Conservation (phyloP, 2,797 vertebrate species). For the Enteromius treurensis region DNA sequence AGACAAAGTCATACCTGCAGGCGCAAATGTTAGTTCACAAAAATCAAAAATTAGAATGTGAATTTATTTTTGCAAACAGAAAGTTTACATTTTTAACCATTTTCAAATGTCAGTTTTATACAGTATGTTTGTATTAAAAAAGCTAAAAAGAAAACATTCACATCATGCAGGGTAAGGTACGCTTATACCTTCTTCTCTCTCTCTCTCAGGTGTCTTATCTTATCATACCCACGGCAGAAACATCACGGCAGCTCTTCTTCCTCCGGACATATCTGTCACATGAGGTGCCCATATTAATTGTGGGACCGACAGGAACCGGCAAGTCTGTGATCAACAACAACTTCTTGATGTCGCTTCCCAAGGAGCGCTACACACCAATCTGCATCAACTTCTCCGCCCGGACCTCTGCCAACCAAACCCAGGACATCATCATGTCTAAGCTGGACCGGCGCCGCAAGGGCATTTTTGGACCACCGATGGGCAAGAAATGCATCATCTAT, state of each 20-base stretch:
- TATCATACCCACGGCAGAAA: constrained; percentile 91
- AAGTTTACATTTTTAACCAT: too few species aligned
- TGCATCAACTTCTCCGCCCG: constrained; percentile 93
- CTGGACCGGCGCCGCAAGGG: constrained; percentile 89
- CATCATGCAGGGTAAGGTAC: neutral
- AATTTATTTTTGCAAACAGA: neutral
- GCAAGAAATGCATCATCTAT: constrained; percentile 88
- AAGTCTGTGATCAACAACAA: constrained; percentile 90
- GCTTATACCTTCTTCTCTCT: too few species aligned
- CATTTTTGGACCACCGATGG: constrained; percentile 86
- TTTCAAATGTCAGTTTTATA: neutral
- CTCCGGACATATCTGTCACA: constrained; percentile 85
- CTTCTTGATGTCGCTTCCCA: constrained; percentile 87
- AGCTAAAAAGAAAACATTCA: neutral
- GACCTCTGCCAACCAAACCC: constrained; percentile 90
- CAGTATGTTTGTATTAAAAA: neutral
- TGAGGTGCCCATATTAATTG: constrained; percentile 84
- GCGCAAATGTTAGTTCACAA: constrained; percentile 80
- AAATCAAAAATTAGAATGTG: neutral
- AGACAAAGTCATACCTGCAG: constrained; percentile 77
- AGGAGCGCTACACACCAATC: constrained; percentile 83
- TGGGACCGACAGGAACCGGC: constrained; percentile 93
- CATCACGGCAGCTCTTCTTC: constrained; percentile 89
- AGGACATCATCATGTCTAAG: constrained; percentile 93
- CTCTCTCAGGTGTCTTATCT: constrained; percentile 86